Conservation (phyloP, 2,797 vertebrate genomes). For the Kryptopterus vitreolus region DNA sequence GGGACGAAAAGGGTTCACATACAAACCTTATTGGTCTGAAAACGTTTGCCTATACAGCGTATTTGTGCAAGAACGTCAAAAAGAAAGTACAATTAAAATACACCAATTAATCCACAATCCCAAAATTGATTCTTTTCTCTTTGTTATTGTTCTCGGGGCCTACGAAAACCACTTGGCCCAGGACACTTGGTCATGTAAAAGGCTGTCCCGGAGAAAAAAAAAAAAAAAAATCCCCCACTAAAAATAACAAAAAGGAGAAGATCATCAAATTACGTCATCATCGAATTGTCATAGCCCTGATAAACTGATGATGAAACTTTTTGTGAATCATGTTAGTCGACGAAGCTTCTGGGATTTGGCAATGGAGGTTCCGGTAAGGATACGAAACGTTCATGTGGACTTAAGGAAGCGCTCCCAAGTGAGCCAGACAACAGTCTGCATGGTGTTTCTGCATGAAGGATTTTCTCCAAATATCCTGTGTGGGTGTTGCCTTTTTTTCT, state of each 20-base stretch:
- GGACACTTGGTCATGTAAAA: neutral
- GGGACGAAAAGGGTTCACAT: too few species aligned
- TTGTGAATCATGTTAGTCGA: conserved; percentile 8
- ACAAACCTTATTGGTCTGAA: too few species aligned
- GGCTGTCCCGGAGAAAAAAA: too few species aligned
- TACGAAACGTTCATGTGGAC: neutral
- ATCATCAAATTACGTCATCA: neutral
- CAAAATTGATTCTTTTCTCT: too few species aligned
- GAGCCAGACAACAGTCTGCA: neutral
- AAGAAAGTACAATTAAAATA: too few species aligned
- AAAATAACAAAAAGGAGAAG: neutral
- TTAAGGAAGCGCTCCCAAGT: neutral
- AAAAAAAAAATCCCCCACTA: too few species aligned
- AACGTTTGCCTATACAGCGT: too few species aligned
- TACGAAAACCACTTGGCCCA: too few species aligned
- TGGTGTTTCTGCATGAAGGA: neutral
- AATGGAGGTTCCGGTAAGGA: neutral
- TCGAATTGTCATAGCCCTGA: neutral
- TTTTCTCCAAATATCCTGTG: neutral
- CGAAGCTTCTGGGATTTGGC: neutral
- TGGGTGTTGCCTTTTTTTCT: too few species aligned
- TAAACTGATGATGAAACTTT: neutral
- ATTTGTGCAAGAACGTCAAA: too few species aligned
- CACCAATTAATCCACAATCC: too few species aligned
- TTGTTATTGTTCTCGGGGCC: too few species aligned